phyloP scores from a whole-genome alignment of 2,888 invertebrate genomes.

The Pachliopta kotzebuea region DNA sequence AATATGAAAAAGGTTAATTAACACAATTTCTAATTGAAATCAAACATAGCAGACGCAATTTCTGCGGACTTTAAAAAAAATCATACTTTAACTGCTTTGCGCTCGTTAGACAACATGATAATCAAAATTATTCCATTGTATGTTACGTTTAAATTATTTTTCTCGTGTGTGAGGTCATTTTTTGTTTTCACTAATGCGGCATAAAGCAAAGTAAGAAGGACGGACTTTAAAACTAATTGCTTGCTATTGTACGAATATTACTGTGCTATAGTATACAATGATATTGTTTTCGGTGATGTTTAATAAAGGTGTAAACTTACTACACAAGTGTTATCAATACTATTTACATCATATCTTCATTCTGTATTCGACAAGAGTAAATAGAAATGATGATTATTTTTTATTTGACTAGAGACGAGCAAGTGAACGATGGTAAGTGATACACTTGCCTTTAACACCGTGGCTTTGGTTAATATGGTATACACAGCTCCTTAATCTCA shows the following conservation, averaged over 20 bases:
- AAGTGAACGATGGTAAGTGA: too few relatives aligned
- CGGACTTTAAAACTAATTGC: not conserved
- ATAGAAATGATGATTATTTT: too few relatives aligned
- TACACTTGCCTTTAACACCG: too few relatives aligned
- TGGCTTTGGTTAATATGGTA: too few relatives aligned
- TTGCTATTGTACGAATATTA: not conserved
- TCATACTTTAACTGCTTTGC: not conserved
- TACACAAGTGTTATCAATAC: not conserved
- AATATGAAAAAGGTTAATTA: too few relatives aligned
- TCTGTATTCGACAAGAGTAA: too few relatives aligned
- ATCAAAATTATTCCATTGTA: slow-evolving; percentile 1
- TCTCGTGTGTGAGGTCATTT: not conserved
- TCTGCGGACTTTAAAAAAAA: too few relatives aligned
- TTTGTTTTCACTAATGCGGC: not conserved
- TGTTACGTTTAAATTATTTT: not conserved
- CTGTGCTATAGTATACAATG: not conserved
- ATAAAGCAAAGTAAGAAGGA: not conserved
- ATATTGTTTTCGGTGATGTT: not conserved
- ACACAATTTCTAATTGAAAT: too few relatives aligned
- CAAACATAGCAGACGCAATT: too few relatives aligned
- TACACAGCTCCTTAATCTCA: too few relatives aligned
- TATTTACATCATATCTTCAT: not conserved
- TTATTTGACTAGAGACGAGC: too few relatives aligned
- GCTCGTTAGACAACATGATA: not conserved
- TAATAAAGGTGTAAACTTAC: not conserved